These are phyloP conservation scores for Meiosimyza decipiens DNA, from an alignment of 2,888 invertebrate genomes.

Conservation along the genomic window DNA sequence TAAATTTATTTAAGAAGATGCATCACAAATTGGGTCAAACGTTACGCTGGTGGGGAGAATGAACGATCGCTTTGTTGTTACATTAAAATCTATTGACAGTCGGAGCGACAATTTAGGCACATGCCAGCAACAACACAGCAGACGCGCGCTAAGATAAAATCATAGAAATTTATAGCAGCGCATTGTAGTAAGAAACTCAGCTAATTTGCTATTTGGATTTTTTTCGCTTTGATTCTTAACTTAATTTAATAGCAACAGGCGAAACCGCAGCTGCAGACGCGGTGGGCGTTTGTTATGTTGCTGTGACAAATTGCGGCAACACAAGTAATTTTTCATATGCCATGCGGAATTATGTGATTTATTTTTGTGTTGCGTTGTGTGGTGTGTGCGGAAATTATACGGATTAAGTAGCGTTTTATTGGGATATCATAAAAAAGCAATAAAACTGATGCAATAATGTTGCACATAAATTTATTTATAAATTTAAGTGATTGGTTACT, in stretches of 20 bases:
- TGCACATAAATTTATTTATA: not conserved
- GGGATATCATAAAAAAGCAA: not conserved
- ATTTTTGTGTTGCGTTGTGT: not conserved
- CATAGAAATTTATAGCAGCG: not conserved
- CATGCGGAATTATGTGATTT: too few relatives aligned
- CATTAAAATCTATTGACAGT: not conserved
- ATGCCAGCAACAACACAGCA: not conserved
- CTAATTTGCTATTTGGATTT: not conserved
- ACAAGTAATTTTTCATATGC: constrained; percentile 12
- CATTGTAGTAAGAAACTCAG: not conserved
- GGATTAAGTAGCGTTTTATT: not conserved
- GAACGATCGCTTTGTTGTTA: not conserved
- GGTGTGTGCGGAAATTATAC: not conserved
- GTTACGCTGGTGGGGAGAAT: constrained; percentile 8
- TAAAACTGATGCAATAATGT: not conserved
- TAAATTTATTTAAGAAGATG: not conserved
- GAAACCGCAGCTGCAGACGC: not conserved
- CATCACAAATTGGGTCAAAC: constrained; percentile 27
- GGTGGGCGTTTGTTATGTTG: constrained; percentile 5
- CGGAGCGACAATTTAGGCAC: constrained; percentile 10
- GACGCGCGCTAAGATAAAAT: not conserved
- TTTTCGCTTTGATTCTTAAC: not conserved
- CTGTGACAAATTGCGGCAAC: constrained; percentile 14
- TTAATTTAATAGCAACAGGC: not conserved
- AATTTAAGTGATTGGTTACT: not conserved